Conservation (phyloP, 2,888 invertebrate species). For the Torymus aiolomorphi region DNA sequence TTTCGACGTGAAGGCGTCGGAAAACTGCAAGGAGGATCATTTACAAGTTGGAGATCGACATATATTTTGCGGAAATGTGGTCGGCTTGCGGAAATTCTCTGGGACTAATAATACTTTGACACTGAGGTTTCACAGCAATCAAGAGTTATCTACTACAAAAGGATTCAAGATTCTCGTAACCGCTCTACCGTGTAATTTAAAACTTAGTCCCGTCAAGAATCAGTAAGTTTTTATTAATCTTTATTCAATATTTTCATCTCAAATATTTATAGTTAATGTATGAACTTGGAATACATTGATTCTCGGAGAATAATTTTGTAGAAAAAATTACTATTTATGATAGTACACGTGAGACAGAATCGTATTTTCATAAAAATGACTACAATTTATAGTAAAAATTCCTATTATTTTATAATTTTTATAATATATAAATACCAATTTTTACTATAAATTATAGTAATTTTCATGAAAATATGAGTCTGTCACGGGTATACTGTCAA, state of each 20-base stretch:
- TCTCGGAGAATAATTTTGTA: too few species aligned
- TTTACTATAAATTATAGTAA: too few species aligned
- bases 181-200: constrained; percentile 73
- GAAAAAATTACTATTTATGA: too few species aligned
- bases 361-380: too few species aligned
- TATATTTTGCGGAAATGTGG: constrained; percentile 77
- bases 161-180: constrained; percentile 78
- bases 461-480: too few species aligned
- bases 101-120: constrained; percentile 76
- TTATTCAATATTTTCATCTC: neutral
- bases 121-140: constrained; percentile 76
- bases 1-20: constrained; percentile 77
- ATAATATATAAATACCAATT: too few species aligned
- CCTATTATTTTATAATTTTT: too few species aligned
- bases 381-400: too few species aligned
- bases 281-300: too few species aligned
- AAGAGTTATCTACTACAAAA: constrained; percentile 61
- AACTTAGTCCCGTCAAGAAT: constrained; percentile 36
- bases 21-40: constrained; percentile 77
- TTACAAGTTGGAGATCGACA: constrained; percentile 77
- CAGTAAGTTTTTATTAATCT: constrained; percentile 28
- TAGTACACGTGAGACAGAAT: too few species aligned
- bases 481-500: too few species aligned
- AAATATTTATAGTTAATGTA: too few species aligned
- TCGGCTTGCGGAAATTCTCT: constrained; percentile 76